Evolutionary conservation across 2,888 invertebrate species (phyloP).

Genomic region (Belgica antarctica): DNA sequence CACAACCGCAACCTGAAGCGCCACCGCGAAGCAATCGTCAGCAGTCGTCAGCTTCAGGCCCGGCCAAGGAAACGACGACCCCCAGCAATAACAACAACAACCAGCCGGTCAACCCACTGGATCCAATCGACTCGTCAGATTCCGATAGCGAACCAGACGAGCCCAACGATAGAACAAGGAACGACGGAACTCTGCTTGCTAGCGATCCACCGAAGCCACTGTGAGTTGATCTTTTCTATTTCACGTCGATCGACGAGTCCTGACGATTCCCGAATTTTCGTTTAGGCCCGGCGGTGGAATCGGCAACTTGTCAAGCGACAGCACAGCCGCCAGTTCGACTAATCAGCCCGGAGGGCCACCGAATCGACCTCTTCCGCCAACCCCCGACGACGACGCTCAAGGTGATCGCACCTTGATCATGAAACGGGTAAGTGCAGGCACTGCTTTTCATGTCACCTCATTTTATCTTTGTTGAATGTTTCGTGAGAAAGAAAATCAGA

Average conservation of each 20-base stretch:
- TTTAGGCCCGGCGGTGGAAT: conserved; percentile 66
- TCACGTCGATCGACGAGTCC: conserved; percentile 46
- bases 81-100: conserved; percentile 54
- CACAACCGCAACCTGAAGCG: conserved; percentile 66
- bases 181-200: conserved; percentile 91
- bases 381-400: conserved; percentile 75
- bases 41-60: conserved; percentile 48
- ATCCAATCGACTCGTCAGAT: conserved; percentile 70
- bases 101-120: conserved; percentile 61
- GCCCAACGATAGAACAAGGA: conserved; percentile 73
- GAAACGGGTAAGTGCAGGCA: conserved; percentile 73
- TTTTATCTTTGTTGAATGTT: background rate
- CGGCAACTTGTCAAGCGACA: conserved; percentile 62
- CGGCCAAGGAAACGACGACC: conserved; percentile 51
- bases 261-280: conserved; percentile 76
- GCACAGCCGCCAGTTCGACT: conserved; percentile 53
- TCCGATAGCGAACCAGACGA: conserved; percentile 81
- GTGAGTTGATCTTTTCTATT: conserved; percentile 61
- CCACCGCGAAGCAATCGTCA: conserved; percentile 65
- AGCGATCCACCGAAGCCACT: conserved; percentile 96
- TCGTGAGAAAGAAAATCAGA: conserved; percentile 6
- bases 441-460: conserved; percentile 1
- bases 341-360: conserved; percentile 71
- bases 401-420: conserved; percentile 88
- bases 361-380: conserved; percentile 89